Evolutionary conservation across 2,888 invertebrate species (phyloP), one percentile per base, ranked within the genome.

Genomic region (Apamea monoglypha): DNA sequence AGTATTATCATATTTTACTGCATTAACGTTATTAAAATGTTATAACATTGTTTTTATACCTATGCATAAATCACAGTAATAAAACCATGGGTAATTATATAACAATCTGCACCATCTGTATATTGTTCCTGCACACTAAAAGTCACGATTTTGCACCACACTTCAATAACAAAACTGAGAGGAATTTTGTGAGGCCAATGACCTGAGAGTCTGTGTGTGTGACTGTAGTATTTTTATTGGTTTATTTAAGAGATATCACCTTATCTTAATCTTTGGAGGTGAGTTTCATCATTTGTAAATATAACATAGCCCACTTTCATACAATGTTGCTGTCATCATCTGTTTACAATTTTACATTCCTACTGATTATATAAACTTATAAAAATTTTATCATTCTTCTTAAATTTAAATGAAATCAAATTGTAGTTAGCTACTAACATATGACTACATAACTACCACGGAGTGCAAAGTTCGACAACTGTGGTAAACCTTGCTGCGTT

Each of bases 1-100:
- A 97, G 97, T 97, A 92, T 82, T 71, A 36, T 92, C 89, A 85
- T 86, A 72, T 72, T 81, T 61, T 74, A 68, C 61, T 80, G n/a
- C 53, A 66, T 21, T 47, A 50, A 2, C 32, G 32, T 63, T 72
- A 70, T 47, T 67, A 56, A 1, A 63, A 59, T 63, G 40, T 36
- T 53, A 6, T 16, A 68, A 21, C 18, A 47, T 36, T 69, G 47
- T 61, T 29, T 74, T 66, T 64, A 29, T 47, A 16, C 16, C 4
- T 44, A 32, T 79, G 61, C 40, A 10, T 64, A 67, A 47, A 79
- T 72, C 73, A 79, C 71, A 32, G 40, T 74, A 79, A 67, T 74
- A 64, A 77, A 50, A n/a, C 59, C 16, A 59, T 78, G 63, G 14
- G 59, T 80, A 72, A 75, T 78, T 82, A 75, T 56, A 32, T 78